Evolutionary conservation across 2,797 vertebrate genomes (phyloP).

Genomic region (Sebastes wilsoni): DNA sequence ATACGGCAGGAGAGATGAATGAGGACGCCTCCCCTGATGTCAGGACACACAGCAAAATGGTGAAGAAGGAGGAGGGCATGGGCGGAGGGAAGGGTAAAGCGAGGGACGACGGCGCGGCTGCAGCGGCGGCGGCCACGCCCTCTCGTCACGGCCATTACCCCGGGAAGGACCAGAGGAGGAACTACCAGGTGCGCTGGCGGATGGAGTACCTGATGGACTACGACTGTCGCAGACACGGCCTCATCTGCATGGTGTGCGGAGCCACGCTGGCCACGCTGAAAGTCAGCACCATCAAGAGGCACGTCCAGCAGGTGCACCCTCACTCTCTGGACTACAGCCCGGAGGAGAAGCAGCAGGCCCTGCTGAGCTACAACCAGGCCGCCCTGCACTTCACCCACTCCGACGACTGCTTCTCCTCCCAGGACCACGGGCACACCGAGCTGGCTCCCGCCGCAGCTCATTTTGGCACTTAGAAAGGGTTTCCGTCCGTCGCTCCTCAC

Average conservation of each 20-base stretch:
- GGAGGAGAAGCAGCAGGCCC: conserved; percentile 85
- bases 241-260: conserved; percentile 90
- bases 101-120: background rate
- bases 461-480: conserved; percentile 64
- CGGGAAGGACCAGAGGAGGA: conserved; percentile 87
- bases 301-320: conserved; percentile 92
- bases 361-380: conserved; percentile 86
- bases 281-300: conserved; percentile 89
- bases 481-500: conserved; percentile 4
- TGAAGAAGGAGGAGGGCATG: conserved; percentile 36
- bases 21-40: conserved; percentile 26
- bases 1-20: conserved; percentile 5
- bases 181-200: conserved; percentile 91
- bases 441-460: conserved; percentile 19
- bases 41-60: conserved; percentile 28
- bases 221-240: conserved; percentile 87
- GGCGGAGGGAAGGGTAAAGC: conserved; percentile 16
- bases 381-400: conserved; percentile 81
- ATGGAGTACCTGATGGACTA: conserved; percentile 93
- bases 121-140: background rate
- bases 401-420: conserved; percentile 77
- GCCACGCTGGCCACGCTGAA: conserved; percentile 87
- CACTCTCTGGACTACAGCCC: conserved; percentile 87
- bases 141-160: conserved; percentile 80
- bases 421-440: conserved; percentile 70